A percentile compares a stretch with the other conserved stretches of the same genome.
phyloP scores from a whole-genome alignment of 2,888 invertebrate genomes.

The Caenorhabditis uteleia region DNA sequence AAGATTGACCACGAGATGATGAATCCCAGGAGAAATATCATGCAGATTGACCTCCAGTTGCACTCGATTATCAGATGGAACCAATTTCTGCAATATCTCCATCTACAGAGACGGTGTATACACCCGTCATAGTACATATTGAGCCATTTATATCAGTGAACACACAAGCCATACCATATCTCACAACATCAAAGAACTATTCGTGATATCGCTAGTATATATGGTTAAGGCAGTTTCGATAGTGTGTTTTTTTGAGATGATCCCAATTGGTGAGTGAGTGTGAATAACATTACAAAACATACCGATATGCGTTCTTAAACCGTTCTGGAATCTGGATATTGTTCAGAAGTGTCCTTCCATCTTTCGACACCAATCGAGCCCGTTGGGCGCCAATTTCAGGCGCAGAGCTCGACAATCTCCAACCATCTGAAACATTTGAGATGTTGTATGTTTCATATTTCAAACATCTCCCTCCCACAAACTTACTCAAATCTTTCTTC shows the following conservation, averaged over 20 bases:
- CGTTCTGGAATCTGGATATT: slow-evolving; percentile 57
- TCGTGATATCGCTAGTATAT: too few relatives aligned
- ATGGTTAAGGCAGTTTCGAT: too few relatives aligned
- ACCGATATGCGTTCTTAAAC: slow-evolving; percentile 50
- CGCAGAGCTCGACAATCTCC: slow-evolving; percentile 39
- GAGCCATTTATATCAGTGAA: not conserved
- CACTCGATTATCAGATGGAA: slow-evolving; percentile 67
- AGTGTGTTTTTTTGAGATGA: not conserved
- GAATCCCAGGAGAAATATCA: slow-evolving; percentile 59
- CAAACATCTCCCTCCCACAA: slow-evolving; percentile 12
- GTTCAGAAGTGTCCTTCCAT: slow-evolving; percentile 58
- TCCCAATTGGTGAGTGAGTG: not conserved
- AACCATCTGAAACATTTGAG: slow-evolving; percentile 42
- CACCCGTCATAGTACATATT: slow-evolving; percentile 14
- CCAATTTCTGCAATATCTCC: slow-evolving; percentile 64
- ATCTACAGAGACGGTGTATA: slow-evolving; percentile 41
- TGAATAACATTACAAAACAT: slow-evolving; percentile 6
- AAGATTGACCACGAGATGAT: slow-evolving; percentile 60
- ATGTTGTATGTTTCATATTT: not conserved
- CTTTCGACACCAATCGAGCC: slow-evolving; percentile 62
- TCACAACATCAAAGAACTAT: too few relatives aligned
- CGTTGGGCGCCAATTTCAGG: slow-evolving; percentile 26
- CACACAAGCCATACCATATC: not conserved
- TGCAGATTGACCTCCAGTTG: slow-evolving; percentile 59
- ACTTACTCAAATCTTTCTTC: slow-evolving; percentile 54